Conservation (phyloP, 2,113 vertebrate genomes). For the Castor canadensis region DNA sequence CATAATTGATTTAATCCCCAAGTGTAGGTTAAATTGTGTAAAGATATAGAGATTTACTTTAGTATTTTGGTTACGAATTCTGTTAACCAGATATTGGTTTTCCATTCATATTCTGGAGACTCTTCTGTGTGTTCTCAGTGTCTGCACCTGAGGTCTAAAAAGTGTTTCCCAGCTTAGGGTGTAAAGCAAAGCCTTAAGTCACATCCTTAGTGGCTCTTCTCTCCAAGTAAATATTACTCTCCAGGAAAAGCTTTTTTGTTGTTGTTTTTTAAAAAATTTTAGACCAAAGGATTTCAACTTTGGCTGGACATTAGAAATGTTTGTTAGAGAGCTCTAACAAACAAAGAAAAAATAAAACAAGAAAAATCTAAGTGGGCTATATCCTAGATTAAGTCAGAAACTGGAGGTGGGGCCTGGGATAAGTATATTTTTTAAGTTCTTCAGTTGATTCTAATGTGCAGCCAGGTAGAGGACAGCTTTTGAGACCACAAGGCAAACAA, state of each 20-base stretch:
- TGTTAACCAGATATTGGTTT: not conserved
- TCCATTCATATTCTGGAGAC: conserved; percentile 16
- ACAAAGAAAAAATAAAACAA: not conserved
- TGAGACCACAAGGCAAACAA: not conserved
- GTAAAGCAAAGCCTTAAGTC: not conserved
- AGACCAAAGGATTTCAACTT: not conserved
- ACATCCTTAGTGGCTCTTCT: not conserved
- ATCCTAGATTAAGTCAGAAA: not conserved
- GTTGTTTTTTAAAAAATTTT: not conserved
- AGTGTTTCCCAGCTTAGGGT: not conserved
- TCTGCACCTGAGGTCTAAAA: not conserved
- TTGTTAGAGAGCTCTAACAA: conserved; percentile 30
- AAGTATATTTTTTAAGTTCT: not conserved
- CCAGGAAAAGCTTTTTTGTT: not conserved
- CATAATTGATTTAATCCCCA: not conserved
- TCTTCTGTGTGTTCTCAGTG: not conserved
- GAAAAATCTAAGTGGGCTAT: not conserved
- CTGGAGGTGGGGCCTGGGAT: not conserved
- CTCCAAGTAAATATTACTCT: not conserved
- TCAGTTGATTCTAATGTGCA: not conserved
- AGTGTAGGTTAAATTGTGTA: not conserved
- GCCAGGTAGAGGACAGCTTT: not conserved
- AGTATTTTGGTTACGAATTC: conserved; percentile 31
- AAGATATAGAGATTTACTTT: conserved; percentile 12
- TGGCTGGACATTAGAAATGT: not conserved